Base-by-base conservation (phyloP, 2,113 vertebrate species). In the Ceyx melanurus region DNA sequence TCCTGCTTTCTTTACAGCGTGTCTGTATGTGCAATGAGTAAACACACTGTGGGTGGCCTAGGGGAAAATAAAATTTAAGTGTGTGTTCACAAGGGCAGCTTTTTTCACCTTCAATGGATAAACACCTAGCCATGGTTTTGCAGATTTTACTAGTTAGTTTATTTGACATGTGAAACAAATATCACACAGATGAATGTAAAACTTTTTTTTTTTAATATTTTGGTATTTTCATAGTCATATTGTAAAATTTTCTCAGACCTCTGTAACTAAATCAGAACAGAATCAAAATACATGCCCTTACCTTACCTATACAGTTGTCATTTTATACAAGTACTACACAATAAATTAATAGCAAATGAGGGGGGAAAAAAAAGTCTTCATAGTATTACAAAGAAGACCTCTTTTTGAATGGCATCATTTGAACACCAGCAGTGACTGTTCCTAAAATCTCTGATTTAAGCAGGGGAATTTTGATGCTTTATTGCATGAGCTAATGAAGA, bases 31-130 rank as follows among this genome's bases (percentile, higher is more conserved):
- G 86, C 89, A 91, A 86, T 85, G 91, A 80, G 87, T 93, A 96
- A 96, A 93, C 87, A 93, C 67, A 82, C 67, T 64, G 89, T 96
- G 95, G 95, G 96, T 96, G 96, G 95, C 72, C 94, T 9, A 20
- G 91, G 37, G 68, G 73, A 85, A 93, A 95, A 95, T 95, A 93
- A 95, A 96, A 93, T 91, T 68, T 87, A 71, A 92, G 89, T 91
- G 78, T 60, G 89, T 85, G 82, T 92, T 95, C 1, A 0, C 40
- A 62, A 88, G 92, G 75, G 40, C 82, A 88, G 60, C 74, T 92
- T 92, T 96, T 78, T 93, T 96, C 75, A 74, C 75, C 75, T 80
- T 82, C 43, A 25, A 14, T 13, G 87, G 91, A 80, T 93, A 93
- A 96, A 93, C 51, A 89, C 58, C 70, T 79, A 68, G 43, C 33